A percentile compares a stretch with the other conserved stretches of the same genome.
Evolutionary conservation across 2,888 invertebrate species (phyloP).

Genomic region (Ariolimax columbianus): DNA sequence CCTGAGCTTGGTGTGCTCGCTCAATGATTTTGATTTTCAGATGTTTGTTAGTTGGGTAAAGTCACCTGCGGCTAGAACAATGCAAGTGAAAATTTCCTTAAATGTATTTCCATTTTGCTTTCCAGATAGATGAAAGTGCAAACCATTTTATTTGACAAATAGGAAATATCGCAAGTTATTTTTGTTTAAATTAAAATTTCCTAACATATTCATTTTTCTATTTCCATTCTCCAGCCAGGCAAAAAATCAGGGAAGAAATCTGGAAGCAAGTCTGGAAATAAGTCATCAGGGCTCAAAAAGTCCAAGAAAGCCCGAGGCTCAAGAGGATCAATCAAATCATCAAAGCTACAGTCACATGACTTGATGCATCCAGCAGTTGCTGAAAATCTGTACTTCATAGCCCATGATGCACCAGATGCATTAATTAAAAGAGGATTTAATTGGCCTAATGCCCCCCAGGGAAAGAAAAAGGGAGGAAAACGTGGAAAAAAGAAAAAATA

Average conservation of each 20-base stretch:
- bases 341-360: slow-evolving; percentile 63
- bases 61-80: too few species aligned
- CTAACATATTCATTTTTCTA: not conserved
- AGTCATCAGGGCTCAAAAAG: slow-evolving; percentile 63
- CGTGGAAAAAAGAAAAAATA: slow-evolving; percentile 53
- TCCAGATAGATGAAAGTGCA: too few species aligned
- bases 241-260: slow-evolving; percentile 55
- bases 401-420: slow-evolving; percentile 94
- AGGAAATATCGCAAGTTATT: too few species aligned
- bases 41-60: too few species aligned
- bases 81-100: too few species aligned
- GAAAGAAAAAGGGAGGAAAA: slow-evolving; percentile 81
- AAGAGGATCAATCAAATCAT: slow-evolving; percentile 65
- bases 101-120: too few species aligned
- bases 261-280: slow-evolving; percentile 71
- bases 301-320: slow-evolving; percentile 66
- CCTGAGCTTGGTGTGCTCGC: too few species aligned
- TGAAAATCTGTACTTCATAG: slow-evolving; percentile 95
- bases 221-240: slow-evolving; percentile 1
- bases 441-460: slow-evolving; percentile 91
- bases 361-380: slow-evolving; percentile 88
- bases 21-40: too few species aligned
- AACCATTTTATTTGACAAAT: too few species aligned
- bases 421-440: slow-evolving; percentile 91
- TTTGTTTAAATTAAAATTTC: not conserved